phyloP scores from a whole-genome alignment of 2,113 vertebrate genomes.

The human (Homo sapiens) region DNA sequence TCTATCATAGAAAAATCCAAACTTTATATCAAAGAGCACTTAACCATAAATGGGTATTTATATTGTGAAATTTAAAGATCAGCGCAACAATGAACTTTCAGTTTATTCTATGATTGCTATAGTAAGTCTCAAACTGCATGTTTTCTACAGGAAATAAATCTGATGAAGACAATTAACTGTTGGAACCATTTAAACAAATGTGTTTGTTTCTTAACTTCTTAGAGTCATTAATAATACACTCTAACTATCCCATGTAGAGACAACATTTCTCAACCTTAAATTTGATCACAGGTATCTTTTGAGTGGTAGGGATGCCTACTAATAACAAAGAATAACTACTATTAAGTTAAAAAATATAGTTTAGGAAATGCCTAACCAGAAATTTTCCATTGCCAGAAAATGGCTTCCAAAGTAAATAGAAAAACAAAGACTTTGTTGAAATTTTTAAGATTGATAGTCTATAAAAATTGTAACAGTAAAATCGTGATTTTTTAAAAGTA shows the following conservation, averaged over 20 bases:
- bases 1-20: background rate
- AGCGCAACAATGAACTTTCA: background rate
- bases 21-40: background rate
- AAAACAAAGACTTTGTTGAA: background rate
- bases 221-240: background rate
- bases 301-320: background rate
- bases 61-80: slow-evolving; percentile 10
- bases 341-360: background rate
- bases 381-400: background rate
- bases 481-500: background rate
- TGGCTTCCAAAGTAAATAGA: background rate
- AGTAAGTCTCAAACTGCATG: background rate
- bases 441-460: background rate
- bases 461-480: background rate
- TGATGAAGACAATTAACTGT: background rate
- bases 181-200: background rate
- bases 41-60: background rate
- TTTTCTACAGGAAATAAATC: background rate
- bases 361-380: slow-evolving; percentile 38
- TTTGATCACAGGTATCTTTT: background rate
- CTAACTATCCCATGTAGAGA: background rate
- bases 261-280: background rate
- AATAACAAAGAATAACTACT: background rate
- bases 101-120: background rate
- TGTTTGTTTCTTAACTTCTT: background rate